A percentile compares a stretch with the other conserved stretches of the same genome.
Evolutionary conservation across 2,797 vertebrate genomes (phyloP).

Genomic region (Anableps anableps): DNA sequence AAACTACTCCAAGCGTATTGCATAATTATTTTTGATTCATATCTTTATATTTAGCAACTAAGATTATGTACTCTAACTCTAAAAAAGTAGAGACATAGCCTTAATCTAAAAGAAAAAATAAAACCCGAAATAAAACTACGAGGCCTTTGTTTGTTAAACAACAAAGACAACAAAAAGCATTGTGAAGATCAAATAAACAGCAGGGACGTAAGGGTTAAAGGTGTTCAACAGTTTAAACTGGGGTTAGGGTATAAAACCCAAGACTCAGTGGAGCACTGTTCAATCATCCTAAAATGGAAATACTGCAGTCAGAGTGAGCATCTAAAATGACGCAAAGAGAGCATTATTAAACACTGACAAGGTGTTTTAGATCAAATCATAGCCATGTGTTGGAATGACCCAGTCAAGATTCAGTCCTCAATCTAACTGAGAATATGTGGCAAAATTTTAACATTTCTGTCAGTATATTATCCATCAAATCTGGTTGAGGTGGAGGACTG

Average conservation of each 20-base stretch:
- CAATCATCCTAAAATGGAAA: too few species aligned
- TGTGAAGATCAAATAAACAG: not conserved
- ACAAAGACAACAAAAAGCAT: not conserved
- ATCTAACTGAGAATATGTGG: too few species aligned
- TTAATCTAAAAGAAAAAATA: not conserved
- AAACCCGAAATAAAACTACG: not conserved
- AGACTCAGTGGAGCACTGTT: not conserved
- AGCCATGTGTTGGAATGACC: not conserved
- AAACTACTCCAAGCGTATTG: too few species aligned
- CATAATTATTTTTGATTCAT: not conserved
- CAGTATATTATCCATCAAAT: too few species aligned
- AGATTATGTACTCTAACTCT: not conserved
- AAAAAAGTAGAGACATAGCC: not conserved
- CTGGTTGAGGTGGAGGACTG: too few species aligned
- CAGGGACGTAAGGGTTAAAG: not conserved
- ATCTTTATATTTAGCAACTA: not conserved
- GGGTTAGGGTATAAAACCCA: not conserved
- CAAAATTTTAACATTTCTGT: too few species aligned
- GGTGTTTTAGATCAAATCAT: too few species aligned
- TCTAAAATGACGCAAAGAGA: too few species aligned
- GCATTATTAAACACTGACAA: too few species aligned
- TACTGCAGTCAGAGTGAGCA: too few species aligned
- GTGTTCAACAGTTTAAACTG: not conserved
- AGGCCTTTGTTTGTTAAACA: not conserved
- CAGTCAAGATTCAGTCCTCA: not conserved